Evolutionary conservation across 2,888 invertebrate genomes (phyloP).

Genomic region (Poecilus cupreus): DNA sequence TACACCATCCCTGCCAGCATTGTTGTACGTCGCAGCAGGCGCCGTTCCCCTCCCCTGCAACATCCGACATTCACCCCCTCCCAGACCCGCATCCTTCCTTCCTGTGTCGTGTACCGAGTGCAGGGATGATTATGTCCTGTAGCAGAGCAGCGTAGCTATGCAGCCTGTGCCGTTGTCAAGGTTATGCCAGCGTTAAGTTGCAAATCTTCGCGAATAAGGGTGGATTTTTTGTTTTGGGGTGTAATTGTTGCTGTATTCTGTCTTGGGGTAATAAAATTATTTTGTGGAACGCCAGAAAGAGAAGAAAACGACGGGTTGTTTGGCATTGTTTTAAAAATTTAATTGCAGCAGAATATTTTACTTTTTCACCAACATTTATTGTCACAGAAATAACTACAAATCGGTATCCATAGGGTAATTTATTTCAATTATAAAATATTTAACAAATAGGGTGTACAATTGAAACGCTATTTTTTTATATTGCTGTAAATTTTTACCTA

Average conservation of each 20-base stretch:
- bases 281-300: background rate
- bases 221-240: background rate
- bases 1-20: background rate
- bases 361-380: too few relatives aligned
- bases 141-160: background rate
- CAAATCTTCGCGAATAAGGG: background rate
- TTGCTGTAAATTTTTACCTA: too few relatives aligned
- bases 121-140: constrained; percentile 1
- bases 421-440: too few relatives aligned
- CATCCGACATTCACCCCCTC: background rate
- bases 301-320: too few relatives aligned
- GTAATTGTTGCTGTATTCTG: constrained; percentile 9
- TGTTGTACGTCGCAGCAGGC: background rate
- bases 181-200: background rate
- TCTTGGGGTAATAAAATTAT: background rate
- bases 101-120: background rate
- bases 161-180: background rate
- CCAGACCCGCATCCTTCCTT: background rate
- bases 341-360: too few relatives aligned
- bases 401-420: too few relatives aligned
- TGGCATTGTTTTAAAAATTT: too few relatives aligned
- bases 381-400: too few relatives aligned
- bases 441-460: too few relatives aligned
- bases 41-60: background rate
- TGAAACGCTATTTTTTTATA: too few relatives aligned